Evolutionary conservation across 1,140 invertebrate genomes (phyloP).

Genomic region (Coptotermes formosanus): DNA sequence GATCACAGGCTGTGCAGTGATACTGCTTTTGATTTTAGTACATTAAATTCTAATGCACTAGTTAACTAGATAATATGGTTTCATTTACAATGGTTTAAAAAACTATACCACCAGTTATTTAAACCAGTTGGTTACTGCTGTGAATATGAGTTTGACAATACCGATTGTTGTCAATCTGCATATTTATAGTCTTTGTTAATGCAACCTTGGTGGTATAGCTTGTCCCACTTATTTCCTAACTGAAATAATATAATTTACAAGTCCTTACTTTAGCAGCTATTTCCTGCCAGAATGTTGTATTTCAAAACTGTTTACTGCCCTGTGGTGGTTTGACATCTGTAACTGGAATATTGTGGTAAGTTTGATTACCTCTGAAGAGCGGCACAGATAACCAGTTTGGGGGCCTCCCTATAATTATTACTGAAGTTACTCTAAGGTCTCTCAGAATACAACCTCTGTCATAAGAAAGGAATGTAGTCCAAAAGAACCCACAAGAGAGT

Average conservation of each 20-base stretch:
- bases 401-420: too few species aligned
- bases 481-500: too few species aligned
- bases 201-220: background rate
- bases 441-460: too few species aligned
- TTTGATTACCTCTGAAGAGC: background rate
- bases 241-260: background rate
- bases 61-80: background rate
- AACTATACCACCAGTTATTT: background rate
- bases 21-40: too few species aligned
- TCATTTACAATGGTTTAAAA: background rate
- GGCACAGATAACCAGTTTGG: too few species aligned
- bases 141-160: background rate
- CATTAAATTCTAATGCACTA: background rate
- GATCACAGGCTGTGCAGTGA: background rate
- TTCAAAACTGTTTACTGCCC: background rate
- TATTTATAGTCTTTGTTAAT: background rate
- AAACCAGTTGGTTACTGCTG: background rate
- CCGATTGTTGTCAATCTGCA: background rate
- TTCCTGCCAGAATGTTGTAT: background rate
- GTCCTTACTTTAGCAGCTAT: background rate
- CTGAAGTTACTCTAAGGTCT: too few species aligned
- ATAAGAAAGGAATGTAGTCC: too few species aligned
- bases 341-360: background rate
- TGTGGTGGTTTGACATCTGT: background rate
- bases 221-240: background rate